Conservation (phyloP, 2,888 invertebrate species). For the Syrista parreyssii region DNA sequence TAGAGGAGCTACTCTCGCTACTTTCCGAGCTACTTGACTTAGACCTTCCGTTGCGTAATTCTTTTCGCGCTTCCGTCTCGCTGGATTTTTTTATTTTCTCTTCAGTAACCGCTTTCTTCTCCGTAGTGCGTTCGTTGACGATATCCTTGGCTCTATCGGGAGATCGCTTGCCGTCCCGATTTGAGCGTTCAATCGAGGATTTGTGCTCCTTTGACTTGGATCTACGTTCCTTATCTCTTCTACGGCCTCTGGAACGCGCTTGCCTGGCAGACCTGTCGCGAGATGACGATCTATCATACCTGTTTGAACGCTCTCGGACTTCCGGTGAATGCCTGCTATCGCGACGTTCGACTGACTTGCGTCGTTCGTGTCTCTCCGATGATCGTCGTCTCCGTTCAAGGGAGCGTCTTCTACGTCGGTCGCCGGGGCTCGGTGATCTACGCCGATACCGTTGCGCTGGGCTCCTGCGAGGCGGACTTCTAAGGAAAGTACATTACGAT, state of each 20-base stretch:
- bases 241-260: conserved; percentile 60
- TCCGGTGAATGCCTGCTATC: conserved; percentile 60
- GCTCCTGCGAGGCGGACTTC: conserved; percentile 59
- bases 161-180: conserved; percentile 54
- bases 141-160: conserved; percentile 53
- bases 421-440: conserved; percentile 59
- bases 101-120: conserved; percentile 49
- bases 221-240: conserved; percentile 62
- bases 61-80: conserved; percentile 42
- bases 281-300: conserved; percentile 61
- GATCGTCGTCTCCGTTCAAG: conserved; percentile 60
- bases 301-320: conserved; percentile 51
- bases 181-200: conserved; percentile 50
- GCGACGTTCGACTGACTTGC: conserved; percentile 55
- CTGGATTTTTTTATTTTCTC: conserved; percentile 53
- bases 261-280: conserved; percentile 61
- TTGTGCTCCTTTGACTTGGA: conserved; percentile 62
- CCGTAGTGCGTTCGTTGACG: conserved; percentile 55
- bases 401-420: conserved; percentile 57
- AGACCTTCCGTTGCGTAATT: conserved; percentile 61
- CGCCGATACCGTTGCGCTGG: conserved; percentile 57
- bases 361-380: conserved; percentile 57
- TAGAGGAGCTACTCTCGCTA: conserved; percentile 62
- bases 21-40: conserved; percentile 64
- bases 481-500: conserved; percentile 6